Base-by-base conservation (phyloP, 1,140 invertebrate genomes). In the Zaprionus gabonicus region DNA sequence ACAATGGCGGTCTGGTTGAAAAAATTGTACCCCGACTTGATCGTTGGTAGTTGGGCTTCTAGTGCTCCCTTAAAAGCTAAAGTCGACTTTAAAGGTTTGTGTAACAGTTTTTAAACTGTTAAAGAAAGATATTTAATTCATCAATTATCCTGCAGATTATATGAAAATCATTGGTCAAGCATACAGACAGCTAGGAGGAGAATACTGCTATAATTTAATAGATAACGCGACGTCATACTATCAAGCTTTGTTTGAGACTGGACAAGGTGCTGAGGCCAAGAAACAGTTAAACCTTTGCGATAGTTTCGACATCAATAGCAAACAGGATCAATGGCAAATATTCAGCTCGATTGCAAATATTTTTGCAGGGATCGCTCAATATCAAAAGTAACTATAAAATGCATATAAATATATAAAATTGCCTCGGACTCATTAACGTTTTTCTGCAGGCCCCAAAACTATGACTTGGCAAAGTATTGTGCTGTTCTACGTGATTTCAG, bases 1-100 rank as follows among this genome's bases (percentile, higher is more conserved):
- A 95, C 94, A 27, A 95, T 98, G 93, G 96, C 95, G 12, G 94
- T 96, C 12, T 97, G 96, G 96, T 94, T 96, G 51, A 94, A 96
- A 72, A 93, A 96, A 28, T 95, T 96, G 67, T 97, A 97, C 86
- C 97, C 97, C 2, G 95, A 97, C 82, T 92, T 97, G 0, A 95
- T 96, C 27, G 59, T 58, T 9, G 92, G 92, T 94, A 95, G 17
- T 94, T 95, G 34, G 94, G 97, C 96, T 1, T 96, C 96, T 0
- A 96, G 96, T 83, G 96, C 95, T n/a, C 97, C 96, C 2, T 93
- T 97, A 17, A 76, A 94, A 9, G 96, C 96, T 13, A 94, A 96
- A 92, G 93, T 95, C 1, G 95, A 97, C 91, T 97, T 96, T 81
- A 82, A 92, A 44, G 71, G 76, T 78, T 5, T 17, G 20, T 67